phyloP scores from a whole-genome alignment of 2,797 vertebrate genomes.

The Parotocinclus haroldoi region DNA sequence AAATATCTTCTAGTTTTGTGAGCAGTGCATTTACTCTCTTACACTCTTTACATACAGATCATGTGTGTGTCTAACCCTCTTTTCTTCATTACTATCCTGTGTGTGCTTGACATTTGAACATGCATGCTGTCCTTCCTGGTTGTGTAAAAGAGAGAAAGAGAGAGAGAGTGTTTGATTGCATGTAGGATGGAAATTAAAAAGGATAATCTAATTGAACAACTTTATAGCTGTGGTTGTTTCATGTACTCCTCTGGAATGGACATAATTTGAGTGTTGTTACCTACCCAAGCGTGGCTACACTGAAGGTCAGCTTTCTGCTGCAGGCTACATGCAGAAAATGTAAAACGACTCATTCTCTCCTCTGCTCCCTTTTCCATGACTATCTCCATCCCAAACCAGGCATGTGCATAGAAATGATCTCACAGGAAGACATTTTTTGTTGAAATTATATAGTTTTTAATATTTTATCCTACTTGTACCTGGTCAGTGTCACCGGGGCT shows the following conservation, averaged over 20 bases:
- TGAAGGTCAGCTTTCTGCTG: constrained; percentile 73
- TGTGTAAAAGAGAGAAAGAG: constrained; percentile 12
- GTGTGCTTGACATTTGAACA: neutral
- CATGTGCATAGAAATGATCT: constrained; percentile 3
- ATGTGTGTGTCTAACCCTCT: too few relatives aligned
- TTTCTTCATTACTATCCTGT: neutral
- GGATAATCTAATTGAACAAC: constrained; percentile 72
- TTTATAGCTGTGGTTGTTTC: constrained; percentile 67
- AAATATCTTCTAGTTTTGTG: too few relatives aligned
- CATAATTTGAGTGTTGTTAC: constrained; percentile 59
- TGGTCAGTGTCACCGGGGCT: too few relatives aligned
- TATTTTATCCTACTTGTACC: too few relatives aligned
- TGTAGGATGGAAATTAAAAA: constrained; percentile 63
- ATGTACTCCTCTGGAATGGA: constrained; percentile 63
- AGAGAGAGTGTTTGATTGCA: constrained; percentile 54
- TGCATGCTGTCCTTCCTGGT: constrained; percentile 44
- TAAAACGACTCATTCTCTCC: constrained; percentile 53
- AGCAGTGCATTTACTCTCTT: too few relatives aligned
- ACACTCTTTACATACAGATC: too few relatives aligned
- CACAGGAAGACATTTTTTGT: too few relatives aligned
- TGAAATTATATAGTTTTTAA: too few relatives aligned
- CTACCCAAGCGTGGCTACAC: constrained; percentile 59
- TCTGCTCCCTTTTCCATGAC: constrained; percentile 5
- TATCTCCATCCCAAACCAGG: constrained; percentile 18
- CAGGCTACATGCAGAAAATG: constrained; percentile 67